Evolutionary conservation across 2,888 invertebrate genomes (phyloP), one percentile per base, ranked within the genome.

Genomic region (Lumbricus terrestris): DNA sequence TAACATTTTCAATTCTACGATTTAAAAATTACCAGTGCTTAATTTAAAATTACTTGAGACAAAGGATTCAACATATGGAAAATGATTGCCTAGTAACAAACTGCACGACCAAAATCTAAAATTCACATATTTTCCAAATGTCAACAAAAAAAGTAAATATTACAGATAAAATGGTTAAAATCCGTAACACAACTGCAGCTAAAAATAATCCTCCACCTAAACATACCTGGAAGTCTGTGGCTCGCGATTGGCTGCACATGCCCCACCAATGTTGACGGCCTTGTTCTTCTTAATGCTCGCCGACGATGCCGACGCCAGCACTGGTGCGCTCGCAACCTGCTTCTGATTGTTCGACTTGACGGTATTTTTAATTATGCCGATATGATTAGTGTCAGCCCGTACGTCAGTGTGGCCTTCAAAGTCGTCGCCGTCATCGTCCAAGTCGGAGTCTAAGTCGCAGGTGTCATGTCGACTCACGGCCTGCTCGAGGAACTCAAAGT

Each of bases 321-420:
- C 69, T 29, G 85, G 85, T 5, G 85, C 37, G 35, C 34, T 37
- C 13, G 34, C 20, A 37, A 34, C 91, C 89, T 91, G 90, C 82
- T 37, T 33, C 37, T 90, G 42, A 33, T 20, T 34, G 42, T 37
- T 69, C 18, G 89, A 89, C 42, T 42, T 69, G 82, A 82, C 54
- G 54, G 54, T 69, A 89, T 54, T 82, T 82, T 82, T 90, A 34
- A 82, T 90, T 90, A 82, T 90, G n/a, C 85, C 85, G 85, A 85
- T 85, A 85, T 85, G 85, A 37, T 85, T 85, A 35, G 23, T 85
- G 23, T 85, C 85, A 23, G 85, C 34, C 23, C 85, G 89, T 35
- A 88, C 33, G 47, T 88, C 88, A 40, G n/a, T 40, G 88, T 20
- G 83, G 90, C 33, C 42, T 82, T 54, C 83, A 33, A 34, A 34